Conservation (phyloP, 2,113 vertebrate genomes). For the Hyla sarda region DNA sequence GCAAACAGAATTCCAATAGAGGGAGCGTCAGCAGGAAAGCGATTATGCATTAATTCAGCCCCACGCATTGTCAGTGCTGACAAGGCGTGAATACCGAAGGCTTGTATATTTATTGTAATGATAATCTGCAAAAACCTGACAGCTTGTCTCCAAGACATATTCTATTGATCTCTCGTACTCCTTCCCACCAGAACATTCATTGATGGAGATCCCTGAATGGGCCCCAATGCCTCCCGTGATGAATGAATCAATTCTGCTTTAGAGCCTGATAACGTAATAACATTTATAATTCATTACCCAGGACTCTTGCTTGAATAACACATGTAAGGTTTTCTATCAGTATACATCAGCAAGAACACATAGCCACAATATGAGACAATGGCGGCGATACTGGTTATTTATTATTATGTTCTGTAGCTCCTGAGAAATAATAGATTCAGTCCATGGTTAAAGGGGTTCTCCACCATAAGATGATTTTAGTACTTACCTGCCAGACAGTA, state of each 20-base stretch:
- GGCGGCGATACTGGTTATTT: neutral
- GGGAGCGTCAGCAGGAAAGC: neutral
- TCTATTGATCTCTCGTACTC: neutral
- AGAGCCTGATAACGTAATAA: neutral
- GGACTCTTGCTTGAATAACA: neutral
- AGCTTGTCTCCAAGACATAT: neutral
- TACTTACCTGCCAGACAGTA: too few relatives aligned
- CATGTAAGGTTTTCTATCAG: neutral
- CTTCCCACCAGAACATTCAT: neutral
- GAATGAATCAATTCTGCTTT: neutral
- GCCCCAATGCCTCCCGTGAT: neutral
- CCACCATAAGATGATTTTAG: too few relatives aligned
- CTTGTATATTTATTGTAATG: neutral
- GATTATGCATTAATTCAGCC: neutral
- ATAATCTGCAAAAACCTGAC: constrained; percentile 4
- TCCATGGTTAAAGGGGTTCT: too few relatives aligned
- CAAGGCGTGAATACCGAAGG: neutral
- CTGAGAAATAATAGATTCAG: neutral
- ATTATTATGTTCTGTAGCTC: neutral
- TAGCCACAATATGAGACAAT: neutral
- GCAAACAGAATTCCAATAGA: neutral
- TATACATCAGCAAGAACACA: neutral
- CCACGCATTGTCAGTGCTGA: neutral
- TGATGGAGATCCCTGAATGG: neutral
- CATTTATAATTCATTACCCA: neutral